phyloP scores from a whole-genome alignment of 1,140 invertebrate species.

The Cydia splendana region DNA sequence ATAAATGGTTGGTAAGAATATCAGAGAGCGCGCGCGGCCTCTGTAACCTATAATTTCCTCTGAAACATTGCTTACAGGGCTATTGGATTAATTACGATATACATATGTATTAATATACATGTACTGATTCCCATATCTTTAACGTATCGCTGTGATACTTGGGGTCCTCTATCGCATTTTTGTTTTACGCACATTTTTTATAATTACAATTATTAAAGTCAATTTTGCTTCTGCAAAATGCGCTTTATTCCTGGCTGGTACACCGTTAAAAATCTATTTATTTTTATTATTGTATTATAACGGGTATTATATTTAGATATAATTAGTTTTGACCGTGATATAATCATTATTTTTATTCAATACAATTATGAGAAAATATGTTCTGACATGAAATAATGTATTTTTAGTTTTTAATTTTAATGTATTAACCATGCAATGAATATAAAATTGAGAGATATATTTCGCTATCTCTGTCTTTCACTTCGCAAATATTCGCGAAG shows the following conservation, averaged over 20 bases:
- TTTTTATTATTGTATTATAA: neutral
- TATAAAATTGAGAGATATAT: neutral
- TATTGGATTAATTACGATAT: slow-evolving; percentile 8
- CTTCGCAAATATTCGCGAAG: neutral
- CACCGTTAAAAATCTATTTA: neutral
- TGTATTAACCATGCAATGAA: neutral
- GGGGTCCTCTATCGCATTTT: neutral
- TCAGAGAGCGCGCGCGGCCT: neutral
- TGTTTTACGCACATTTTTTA: slow-evolving; percentile 24
- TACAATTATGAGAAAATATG: neutral
- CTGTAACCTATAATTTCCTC: neutral
- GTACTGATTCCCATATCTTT: slow-evolving; percentile 23
- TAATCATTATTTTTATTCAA: neutral
- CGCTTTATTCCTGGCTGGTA: neutral
- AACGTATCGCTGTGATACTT: slow-evolving; percentile 21
- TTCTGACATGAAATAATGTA: neutral
- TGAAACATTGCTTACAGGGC: slow-evolving; percentile 4
- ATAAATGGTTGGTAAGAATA: too few species aligned
- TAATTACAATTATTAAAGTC: slow-evolving; percentile 4
- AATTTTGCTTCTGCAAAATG: slow-evolving; percentile 21
- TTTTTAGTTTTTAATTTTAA: neutral
- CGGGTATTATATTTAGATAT: neutral
- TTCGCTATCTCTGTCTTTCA: neutral
- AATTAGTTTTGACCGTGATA: neutral
- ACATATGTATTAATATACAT: neutral